Evolutionary conservation across 2,888 invertebrate species (phyloP).

Genomic region (Lissocephala sabroskyi): DNA sequence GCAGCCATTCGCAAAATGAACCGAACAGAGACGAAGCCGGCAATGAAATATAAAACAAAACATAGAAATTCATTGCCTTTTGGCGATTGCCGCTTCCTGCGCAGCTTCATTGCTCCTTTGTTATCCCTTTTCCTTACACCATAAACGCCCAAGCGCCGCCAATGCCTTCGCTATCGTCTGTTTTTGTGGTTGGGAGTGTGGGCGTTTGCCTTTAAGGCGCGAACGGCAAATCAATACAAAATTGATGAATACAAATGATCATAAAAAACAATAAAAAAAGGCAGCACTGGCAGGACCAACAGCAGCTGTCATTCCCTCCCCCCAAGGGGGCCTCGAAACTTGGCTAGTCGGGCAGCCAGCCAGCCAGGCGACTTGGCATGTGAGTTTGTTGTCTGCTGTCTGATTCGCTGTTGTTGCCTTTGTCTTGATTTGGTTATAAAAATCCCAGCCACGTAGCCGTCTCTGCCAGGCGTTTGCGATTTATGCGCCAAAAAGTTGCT

Average conservation of each 20-base stretch:
- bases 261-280: conserved; percentile 66
- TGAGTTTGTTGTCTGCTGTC: background rate
- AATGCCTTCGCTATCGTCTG: background rate
- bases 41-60: conserved; percentile 26
- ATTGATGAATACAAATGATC: conserved; percentile 66
- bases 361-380: conserved; percentile 5
- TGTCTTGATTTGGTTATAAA: conserved; percentile 62
- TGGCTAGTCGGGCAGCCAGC: conserved; percentile 4
- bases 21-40: background rate
- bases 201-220: conserved; percentile 13
- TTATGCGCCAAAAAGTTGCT: conserved; percentile 7
- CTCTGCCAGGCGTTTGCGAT: conserved; percentile 4
- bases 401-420: background rate
- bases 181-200: background rate
- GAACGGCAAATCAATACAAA: conserved; percentile 49
- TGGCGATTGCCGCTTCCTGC: conserved; percentile 18
- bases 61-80: conserved; percentile 52
- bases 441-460: conserved; percentile 51
- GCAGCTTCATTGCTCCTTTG: background rate
- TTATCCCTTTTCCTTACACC: conserved; percentile 21
- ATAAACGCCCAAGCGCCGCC: conserved; percentile 28
- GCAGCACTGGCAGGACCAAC: conserved; percentile 40
- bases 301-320: conserved; percentile 38
- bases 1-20: conserved; percentile 37
- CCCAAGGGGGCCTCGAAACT: conserved; percentile 4